A percentile compares a stretch with the other conserved stretches of the same genome.
Evolutionary conservation across 1,140 invertebrate genomes (phyloP).

Genomic region (Diorhabda carinulata): DNA sequence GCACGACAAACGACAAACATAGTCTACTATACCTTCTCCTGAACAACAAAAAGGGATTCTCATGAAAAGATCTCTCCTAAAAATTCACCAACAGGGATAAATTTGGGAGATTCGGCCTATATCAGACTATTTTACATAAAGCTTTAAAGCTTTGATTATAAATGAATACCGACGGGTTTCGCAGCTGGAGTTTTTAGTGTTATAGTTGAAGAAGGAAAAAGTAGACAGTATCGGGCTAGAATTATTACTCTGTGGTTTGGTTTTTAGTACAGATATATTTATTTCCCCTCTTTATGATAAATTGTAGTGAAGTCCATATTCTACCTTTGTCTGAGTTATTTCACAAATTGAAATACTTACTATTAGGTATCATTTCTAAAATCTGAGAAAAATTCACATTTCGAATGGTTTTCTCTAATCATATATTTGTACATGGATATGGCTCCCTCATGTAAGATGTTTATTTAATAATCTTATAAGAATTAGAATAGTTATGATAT

Average conservation of each 20-base stretch:
- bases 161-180: not conserved
- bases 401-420: no score
- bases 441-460: no score
- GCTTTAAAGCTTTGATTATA: constrained; percentile 2
- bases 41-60: not conserved
- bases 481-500: no score
- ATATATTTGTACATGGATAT: no score
- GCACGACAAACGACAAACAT: not conserved
- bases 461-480: no score
- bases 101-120: constrained; percentile 1
- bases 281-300: no score
- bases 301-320: no score
- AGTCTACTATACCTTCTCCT: not conserved
- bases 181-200: constrained; percentile 1
- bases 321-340: no score
- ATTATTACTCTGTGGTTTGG: not conserved
- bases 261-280: no score
- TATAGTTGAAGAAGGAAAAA: not conserved
- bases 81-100: constrained; percentile 2
- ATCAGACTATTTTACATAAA: constrained; percentile 1
- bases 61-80: not conserved
- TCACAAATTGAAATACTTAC: no score
- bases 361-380: no score
- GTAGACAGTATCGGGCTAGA: not conserved
- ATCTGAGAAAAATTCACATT: no score